phyloP scores from a whole-genome alignment of 2,888 invertebrate species.

The Pristionchus exspectatus region DNA sequence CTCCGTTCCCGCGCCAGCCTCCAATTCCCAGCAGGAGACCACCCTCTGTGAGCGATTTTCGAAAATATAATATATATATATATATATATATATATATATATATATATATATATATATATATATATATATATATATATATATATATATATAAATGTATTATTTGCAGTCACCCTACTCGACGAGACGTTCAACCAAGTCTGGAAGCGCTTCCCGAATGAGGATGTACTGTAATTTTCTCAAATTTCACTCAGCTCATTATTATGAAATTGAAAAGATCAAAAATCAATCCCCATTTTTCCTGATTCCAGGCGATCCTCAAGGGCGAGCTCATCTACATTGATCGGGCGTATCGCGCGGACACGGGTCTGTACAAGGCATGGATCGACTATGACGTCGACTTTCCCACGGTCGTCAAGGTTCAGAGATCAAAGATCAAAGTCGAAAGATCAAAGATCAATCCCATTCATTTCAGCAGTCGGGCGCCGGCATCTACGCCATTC shows the following conservation, averaged over 20 bases:
- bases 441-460: not conserved
- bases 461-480: not conserved
- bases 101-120: too few species aligned
- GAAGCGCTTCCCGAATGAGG: not conserved
- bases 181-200: not conserved
- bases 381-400: conserved; percentile 9
- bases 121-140: too few species aligned
- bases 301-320: not conserved
- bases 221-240: not conserved
- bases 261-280: not conserved
- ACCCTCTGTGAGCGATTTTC: not conserved
- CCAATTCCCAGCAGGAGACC: not conserved
- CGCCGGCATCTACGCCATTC: not conserved
- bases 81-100: too few species aligned
- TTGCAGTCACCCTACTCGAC: conserved; percentile 3
- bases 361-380: not conserved
- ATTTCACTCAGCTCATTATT: too few species aligned
- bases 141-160: not conserved
- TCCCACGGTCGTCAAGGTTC: not conserved
- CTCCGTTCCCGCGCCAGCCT: not conserved
- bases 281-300: not conserved
- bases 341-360: not conserved
- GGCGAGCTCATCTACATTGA: conserved; percentile 10
- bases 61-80: not conserved
- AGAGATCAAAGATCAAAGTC: not conserved